Conservation (phyloP, 2,888 invertebrate genomes). For the Idaea dimidiata region DNA sequence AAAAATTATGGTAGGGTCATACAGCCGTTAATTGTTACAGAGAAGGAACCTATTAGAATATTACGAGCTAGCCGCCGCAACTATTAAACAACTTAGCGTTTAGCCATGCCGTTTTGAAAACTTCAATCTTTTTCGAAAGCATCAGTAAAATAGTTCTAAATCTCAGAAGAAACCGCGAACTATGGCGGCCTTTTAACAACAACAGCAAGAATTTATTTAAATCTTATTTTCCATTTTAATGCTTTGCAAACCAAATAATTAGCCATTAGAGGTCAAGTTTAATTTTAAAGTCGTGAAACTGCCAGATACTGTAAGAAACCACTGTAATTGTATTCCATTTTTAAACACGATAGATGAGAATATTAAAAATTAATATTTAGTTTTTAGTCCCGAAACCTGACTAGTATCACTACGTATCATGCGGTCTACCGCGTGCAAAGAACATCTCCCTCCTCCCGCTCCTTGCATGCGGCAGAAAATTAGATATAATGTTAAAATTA, state of each 20-base stretch:
- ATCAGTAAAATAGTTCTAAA: background rate
- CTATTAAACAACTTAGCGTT: background rate
- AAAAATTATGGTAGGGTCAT: no score
- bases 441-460: no score
- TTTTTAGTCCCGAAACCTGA: no score
- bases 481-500: no score
- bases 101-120: background rate
- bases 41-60: background rate
- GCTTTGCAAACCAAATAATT: background rate
- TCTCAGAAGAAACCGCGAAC: background rate
- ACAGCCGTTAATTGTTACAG: background rate
- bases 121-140: background rate
- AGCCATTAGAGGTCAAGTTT: background rate
- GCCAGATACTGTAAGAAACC: background rate
- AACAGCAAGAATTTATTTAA: background rate
- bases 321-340: background rate
- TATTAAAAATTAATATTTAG: no score
- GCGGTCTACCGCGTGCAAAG: no score
- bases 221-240: background rate
- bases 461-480: no score
- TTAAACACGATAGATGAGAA: background rate
- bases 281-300: background rate
- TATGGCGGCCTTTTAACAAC: background rate
- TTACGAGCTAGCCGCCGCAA: background rate
- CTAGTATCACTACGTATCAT: no score